Evolutionary conservation across 2,888 invertebrate species (phyloP).

Genomic region (Barypeithes pellucidus): DNA sequence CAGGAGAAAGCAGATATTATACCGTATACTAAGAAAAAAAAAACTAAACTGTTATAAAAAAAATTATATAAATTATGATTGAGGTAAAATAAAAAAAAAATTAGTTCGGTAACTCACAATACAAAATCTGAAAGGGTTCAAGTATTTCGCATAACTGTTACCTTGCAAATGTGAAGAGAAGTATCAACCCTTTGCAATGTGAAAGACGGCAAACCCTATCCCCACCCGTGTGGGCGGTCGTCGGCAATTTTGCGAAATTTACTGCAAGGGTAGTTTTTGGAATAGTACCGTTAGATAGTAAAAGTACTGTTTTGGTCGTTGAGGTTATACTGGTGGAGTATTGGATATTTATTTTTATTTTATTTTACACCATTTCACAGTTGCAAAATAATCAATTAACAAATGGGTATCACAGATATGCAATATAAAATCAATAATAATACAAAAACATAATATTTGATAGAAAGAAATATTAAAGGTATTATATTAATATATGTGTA

Average conservation of each 20-base stretch:
- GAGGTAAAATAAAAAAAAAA: no score
- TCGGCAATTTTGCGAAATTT: constrained; percentile 44
- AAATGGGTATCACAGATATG: no score
- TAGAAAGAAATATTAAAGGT: no score
- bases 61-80: background rate
- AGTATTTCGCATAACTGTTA: constrained; percentile 4
- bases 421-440: no score
- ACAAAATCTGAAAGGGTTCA: background rate
- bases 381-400: no score
- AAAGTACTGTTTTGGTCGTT: constrained; percentile 37
- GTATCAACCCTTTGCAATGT: constrained; percentile 41
- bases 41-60: background rate
- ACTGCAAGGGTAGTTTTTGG: constrained; percentile 38
- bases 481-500: no score
- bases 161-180: constrained; percentile 16
- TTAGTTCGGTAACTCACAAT: background rate
- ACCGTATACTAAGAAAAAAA: no score
- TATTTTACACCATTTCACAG: no score
- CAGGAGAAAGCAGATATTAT: no score
- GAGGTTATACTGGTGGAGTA: constrained; percentile 25
- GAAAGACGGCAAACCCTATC: constrained; percentile 1
- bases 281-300: constrained; percentile 45
- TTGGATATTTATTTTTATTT: no score
- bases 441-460: no score
- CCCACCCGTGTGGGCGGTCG: constrained; percentile 37